Evolutionary conservation across 2,113 vertebrate genomes (phyloP), one percentile per base, ranked within the genome.

Genomic region (Columbina picui): DNA sequence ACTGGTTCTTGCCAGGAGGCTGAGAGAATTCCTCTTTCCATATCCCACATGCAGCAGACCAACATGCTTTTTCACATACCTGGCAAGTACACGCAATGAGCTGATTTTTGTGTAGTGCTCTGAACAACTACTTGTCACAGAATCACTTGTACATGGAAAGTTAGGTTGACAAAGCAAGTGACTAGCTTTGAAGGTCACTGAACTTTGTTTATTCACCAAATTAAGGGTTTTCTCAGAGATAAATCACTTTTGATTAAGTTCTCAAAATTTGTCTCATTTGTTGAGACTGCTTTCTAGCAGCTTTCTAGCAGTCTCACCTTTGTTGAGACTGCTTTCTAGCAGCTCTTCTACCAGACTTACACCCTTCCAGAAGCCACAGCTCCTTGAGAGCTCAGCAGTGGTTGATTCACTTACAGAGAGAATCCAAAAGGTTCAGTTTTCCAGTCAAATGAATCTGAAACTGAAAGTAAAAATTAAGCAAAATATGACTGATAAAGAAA

Each of bases 191-290:
- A 36, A 61, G 41, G 65, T 81, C 87, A 85, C 22, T 79, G 65
- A 36, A 61, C 50, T 75, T 90, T 26, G 29, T 50, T 89, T 85
- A 73, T 61, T 91, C 81, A 49, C 73, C 84, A 90, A 34, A 75
- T 81, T 87, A 91, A 53, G 17, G 19, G 43, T 79, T 82, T 91
- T 87, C 43, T 38, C 26, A 60, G 65, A 67, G 32, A 36, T 77
- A 86, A 67, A 19, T 94, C 34, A 76, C 29, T 93, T 92, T 39
- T 61, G 32, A 89, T 87, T 79, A 91, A 68, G 41, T 61, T 91
- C 69, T 91, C 34, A 67, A 79, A 57, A 55, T 83, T 39, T 56
- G 4, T 56, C 29, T 89, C 53, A 82, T 34, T 59, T 34, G 8
- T 29, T 84, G 52, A 75, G 47, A 25, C 10, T 71, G 30, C 12